Conservation (phyloP, 2,113 vertebrate species). For the Dromaius novaehollandiae region DNA sequence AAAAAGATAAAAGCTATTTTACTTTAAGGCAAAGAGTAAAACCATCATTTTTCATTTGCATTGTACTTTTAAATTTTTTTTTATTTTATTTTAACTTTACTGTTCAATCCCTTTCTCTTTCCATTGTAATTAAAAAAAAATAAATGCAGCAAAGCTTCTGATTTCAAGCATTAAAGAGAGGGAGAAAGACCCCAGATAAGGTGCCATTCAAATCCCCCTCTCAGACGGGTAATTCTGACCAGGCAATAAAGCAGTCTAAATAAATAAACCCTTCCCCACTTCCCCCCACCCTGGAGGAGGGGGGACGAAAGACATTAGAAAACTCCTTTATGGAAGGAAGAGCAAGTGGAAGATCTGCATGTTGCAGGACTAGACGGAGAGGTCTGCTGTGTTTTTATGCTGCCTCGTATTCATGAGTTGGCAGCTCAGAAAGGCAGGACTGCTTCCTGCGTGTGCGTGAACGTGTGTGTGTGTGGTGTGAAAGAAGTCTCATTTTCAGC, state of each 20-base stretch:
- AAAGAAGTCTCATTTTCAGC: background rate
- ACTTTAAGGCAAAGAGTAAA: conserved; percentile 82
- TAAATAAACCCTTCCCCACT: conserved; percentile 46
- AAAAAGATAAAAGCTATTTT: conserved; percentile 83
- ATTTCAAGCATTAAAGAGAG: conserved; percentile 63
- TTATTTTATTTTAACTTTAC: conserved; percentile 70
- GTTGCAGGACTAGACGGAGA: background rate
- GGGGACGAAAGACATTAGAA: conserved; percentile 5
- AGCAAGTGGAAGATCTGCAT: background rate
- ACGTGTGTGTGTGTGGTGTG: too few species aligned
- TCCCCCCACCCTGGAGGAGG: background rate
- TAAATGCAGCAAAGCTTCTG: conserved; percentile 44
- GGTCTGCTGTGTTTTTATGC: background rate
- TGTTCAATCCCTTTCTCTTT: conserved; percentile 50
- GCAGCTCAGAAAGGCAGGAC: background rate
- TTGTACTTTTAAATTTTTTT: conserved; percentile 72
- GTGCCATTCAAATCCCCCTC: conserved; percentile 68
- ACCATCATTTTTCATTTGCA: conserved; percentile 69
- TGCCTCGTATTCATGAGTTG: background rate
- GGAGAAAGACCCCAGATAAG: conserved; percentile 50
- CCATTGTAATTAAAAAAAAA: conserved; percentile 74
- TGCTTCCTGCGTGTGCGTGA: background rate
- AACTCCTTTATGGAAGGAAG: conserved; percentile 43
- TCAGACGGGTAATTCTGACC: conserved; percentile 55
- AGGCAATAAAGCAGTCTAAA: conserved; percentile 45